Evolutionary conservation across 2,888 invertebrate species (phyloP).

Genomic region (Lampropteryx suffumata): DNA sequence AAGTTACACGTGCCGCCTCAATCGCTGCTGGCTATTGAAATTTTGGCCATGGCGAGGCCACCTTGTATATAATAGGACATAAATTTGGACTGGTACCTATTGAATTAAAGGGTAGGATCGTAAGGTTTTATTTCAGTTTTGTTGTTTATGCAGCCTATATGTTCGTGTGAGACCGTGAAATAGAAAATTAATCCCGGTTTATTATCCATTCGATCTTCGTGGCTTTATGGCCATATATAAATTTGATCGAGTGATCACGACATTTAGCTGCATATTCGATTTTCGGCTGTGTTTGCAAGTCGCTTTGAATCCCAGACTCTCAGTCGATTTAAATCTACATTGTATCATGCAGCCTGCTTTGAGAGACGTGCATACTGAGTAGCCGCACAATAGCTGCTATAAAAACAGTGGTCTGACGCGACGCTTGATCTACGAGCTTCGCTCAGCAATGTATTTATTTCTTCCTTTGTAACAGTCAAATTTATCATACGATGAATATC

Average conservation of each 20-base stretch:
- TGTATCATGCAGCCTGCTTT: conserved; percentile 52
- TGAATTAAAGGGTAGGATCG: conserved; percentile 51
- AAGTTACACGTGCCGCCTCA: conserved; percentile 79
- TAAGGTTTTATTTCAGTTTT: conserved; percentile 29
- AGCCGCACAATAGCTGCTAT: conserved; percentile 57
- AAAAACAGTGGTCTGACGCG: conserved; percentile 54
- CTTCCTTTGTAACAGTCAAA: no score
- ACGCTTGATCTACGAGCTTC: conserved; percentile 42
- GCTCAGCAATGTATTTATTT: no score
- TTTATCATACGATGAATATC: no score
- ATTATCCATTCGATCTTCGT: conserved; percentile 52
- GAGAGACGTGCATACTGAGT: conserved; percentile 60
- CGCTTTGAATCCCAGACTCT: conserved; percentile 50
- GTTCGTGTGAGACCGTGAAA: conserved; percentile 51
- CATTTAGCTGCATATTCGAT: conserved; percentile 44
- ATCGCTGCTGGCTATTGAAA: conserved; percentile 77
- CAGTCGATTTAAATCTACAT: conserved; percentile 55
- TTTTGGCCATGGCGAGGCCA: conserved; percentile 68
- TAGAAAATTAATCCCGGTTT: conserved; percentile 46
- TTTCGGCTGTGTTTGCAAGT: conserved; percentile 41
- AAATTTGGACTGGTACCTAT: conserved; percentile 56
- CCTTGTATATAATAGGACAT: conserved; percentile 71
- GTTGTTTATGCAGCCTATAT: conserved; percentile 17
- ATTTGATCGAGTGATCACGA: conserved; percentile 50
- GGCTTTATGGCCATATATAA: conserved; percentile 47